phyloP scores from a whole-genome alignment of 2,888 invertebrate species.

The Panopea generosa region DNA sequence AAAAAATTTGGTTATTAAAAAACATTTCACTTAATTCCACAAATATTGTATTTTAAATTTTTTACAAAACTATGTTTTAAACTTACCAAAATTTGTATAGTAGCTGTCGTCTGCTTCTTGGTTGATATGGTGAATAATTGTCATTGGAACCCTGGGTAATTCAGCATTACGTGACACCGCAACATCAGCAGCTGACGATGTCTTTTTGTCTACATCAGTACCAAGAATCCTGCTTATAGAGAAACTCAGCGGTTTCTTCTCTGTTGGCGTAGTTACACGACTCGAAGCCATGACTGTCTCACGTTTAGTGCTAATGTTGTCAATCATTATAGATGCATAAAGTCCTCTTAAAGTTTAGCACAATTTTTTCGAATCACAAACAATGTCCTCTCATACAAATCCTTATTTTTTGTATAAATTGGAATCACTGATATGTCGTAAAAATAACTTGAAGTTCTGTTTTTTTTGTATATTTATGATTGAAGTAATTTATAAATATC shows the following conservation, averaged over 20 bases:
- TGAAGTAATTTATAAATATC: too few species aligned
- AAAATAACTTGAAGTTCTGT: too few species aligned
- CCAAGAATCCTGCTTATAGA: constrained; percentile 59
- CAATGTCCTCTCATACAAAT: too few species aligned
- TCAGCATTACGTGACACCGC: constrained; percentile 10
- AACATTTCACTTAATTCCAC: too few species aligned
- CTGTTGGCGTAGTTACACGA: background rate
- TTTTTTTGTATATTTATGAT: too few species aligned
- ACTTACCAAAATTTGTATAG: background rate
- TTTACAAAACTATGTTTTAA: background rate
- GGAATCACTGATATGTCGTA: too few species aligned
- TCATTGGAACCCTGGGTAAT: background rate
- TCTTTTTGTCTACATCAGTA: background rate
- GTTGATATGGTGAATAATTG: background rate
- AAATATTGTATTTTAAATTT: too few species aligned
- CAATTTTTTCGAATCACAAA: too few species aligned
- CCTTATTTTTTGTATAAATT: too few species aligned
- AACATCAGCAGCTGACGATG: background rate
- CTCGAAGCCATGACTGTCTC: background rate
- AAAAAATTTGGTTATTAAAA: too few species aligned
- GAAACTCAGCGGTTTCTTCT: constrained; percentile 49
- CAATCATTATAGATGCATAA: constrained; percentile 15
- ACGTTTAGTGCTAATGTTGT: background rate
- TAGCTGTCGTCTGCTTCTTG: background rate
- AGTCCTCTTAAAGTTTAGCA: too few species aligned